These are phyloP conservation scores for Mayetiola destructor DNA, from an alignment of 2,888 invertebrate species.

Conservation along the genomic window DNA sequence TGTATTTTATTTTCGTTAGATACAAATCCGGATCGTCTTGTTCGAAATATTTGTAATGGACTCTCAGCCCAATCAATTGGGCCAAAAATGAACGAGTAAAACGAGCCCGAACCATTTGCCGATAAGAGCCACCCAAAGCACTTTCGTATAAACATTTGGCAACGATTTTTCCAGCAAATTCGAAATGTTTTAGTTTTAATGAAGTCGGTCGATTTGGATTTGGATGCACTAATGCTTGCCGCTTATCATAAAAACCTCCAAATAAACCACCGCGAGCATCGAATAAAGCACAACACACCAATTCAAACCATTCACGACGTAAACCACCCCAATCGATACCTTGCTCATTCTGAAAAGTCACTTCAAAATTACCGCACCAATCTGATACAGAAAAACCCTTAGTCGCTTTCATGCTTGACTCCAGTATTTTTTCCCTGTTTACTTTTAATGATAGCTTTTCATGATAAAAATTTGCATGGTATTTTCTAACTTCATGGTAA, in stretches of 20 bases:
- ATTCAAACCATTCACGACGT: constrained; percentile 86
- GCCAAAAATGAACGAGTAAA: constrained; percentile 87
- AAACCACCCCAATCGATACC: constrained; percentile 92
- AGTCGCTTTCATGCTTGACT: constrained; percentile 72
- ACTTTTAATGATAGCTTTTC: constrained; percentile 74
- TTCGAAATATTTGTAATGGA: constrained; percentile 53
- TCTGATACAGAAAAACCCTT: constrained; percentile 72
- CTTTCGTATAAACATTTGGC: constrained; percentile 92
- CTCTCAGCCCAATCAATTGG: constrained; percentile 77
- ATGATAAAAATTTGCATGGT: constrained; percentile 75
- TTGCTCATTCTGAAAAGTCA: constrained; percentile 86
- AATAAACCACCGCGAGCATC: constrained; percentile 73
- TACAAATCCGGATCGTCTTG: constrained; percentile 91
- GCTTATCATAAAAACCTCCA: constrained; percentile 69
- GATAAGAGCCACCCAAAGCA: constrained; percentile 73
- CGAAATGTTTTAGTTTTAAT: constrained; percentile 75
- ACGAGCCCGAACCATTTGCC: constrained; percentile 77
- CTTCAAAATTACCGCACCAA: constrained; percentile 91
- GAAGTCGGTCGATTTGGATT: constrained; percentile 62
- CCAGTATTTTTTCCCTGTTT: constrained; percentile 62
- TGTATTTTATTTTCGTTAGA: constrained; percentile 83
- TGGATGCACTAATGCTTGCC: constrained; percentile 80
- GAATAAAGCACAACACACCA: constrained; percentile 75
- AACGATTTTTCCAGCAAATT: constrained; percentile 84
- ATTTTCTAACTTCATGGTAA: constrained; percentile 61